Conservation (phyloP, 2,797 vertebrate species). For the Poecilia gillii region DNA sequence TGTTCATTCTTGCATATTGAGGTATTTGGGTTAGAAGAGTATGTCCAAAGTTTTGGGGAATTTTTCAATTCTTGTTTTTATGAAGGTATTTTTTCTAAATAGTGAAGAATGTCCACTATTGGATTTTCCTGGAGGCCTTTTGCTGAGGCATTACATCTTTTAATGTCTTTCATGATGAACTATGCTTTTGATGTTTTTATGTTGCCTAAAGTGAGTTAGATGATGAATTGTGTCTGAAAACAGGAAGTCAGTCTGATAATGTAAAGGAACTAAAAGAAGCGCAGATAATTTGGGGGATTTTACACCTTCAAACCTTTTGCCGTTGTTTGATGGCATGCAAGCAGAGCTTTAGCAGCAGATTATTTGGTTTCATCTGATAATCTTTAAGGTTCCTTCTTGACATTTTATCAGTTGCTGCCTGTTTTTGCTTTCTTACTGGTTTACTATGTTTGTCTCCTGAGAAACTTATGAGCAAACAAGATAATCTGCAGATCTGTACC, state of each 20-base stretch:
- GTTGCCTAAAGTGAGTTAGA: background rate
- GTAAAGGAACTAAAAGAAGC: background rate
- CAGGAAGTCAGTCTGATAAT: background rate
- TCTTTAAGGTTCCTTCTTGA: background rate
- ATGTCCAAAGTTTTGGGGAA: background rate
- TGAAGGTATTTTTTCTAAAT: background rate
- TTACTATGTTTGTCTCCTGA: background rate
- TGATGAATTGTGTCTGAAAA: background rate
- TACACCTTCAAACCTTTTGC: background rate
- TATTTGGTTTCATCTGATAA: background rate
- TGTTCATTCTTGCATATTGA: background rate
- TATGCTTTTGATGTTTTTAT: background rate
- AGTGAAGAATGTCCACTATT: too few species aligned
- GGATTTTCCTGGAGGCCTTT: background rate
- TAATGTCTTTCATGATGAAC: background rate
- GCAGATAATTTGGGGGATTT: background rate
- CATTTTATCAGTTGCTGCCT: background rate
- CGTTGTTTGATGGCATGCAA: background rate
- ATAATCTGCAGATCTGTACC: background rate
- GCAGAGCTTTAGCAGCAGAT: background rate
- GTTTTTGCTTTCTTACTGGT: background rate
- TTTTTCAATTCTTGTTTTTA: background rate
- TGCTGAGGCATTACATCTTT: background rate
- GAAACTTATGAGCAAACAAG: background rate
- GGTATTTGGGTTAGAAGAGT: background rate